Evolutionary conservation across 2,888 invertebrate species (phyloP).

Genomic region (Napeogenes inachia): DNA sequence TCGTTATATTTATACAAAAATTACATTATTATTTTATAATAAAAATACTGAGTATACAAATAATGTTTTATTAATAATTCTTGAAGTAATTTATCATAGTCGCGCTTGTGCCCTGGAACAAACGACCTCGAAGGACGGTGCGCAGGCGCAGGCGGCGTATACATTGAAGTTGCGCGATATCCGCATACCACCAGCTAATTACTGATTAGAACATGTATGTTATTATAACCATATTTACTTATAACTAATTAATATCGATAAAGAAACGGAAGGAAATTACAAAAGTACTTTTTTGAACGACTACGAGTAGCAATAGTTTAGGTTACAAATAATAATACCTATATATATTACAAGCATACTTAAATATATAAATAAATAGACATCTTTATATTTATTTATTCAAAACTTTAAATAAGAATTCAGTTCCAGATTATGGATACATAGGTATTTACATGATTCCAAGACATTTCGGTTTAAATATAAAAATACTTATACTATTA

Average conservation of each 20-base stretch:
- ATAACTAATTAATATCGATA: constrained; percentile 4
- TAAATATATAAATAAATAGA: too few relatives aligned
- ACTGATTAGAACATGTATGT: constrained; percentile 29
- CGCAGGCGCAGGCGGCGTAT: constrained; percentile 33
- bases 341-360: too few relatives aligned
- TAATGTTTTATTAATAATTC: neutral
- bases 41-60: neutral
- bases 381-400: too few relatives aligned
- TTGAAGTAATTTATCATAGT: constrained; percentile 16
- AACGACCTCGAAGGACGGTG: constrained; percentile 68
- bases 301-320: too few relatives aligned
- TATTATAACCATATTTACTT: constrained; percentile 9
- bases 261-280: neutral
- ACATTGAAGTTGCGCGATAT: constrained; percentile 58
- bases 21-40: too few relatives aligned
- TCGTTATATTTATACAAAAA: too few relatives aligned
- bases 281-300: neutral
- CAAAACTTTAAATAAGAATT: too few relatives aligned
- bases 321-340: too few relatives aligned
- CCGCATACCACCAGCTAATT: constrained; percentile 57
- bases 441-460: too few relatives aligned
- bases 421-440: too few relatives aligned
- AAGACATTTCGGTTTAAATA: too few relatives aligned
- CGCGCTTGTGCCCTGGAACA: constrained; percentile 40
- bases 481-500: too few relatives aligned